A percentile compares a stretch with the other conserved stretches of the same genome.
phyloP scores from a whole-genome alignment of 2,888 invertebrate genomes.

The Pilophorus perplexus region DNA sequence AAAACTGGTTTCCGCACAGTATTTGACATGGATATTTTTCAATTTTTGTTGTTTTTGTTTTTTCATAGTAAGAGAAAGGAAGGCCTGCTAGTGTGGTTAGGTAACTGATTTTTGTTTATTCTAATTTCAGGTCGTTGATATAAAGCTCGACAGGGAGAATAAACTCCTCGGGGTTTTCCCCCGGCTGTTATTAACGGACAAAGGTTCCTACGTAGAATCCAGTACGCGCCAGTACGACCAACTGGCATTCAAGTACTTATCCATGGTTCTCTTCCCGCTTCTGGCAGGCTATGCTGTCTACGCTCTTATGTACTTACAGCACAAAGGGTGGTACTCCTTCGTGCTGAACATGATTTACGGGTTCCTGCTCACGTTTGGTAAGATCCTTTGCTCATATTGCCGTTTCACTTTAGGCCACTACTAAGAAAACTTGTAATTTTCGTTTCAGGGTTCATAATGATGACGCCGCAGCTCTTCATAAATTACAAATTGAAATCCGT shows the following conservation, averaged over 20 bases:
- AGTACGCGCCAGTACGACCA: constrained; percentile 92
- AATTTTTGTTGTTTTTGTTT: constrained; percentile 13
- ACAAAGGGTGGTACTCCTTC: constrained; percentile 99
- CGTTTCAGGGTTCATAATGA: constrained; percentile 94
- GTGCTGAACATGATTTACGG: constrained; percentile 95
- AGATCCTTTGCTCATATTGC: constrained; percentile 44
- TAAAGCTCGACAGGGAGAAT: constrained; percentile 71
- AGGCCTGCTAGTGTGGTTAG: too few relatives aligned
- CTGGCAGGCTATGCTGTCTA: constrained; percentile 91
- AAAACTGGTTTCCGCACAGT: too few relatives aligned
- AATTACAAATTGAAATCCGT: constrained; percentile 99
- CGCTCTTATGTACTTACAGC: constrained; percentile 91
- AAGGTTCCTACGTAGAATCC: constrained; percentile 94
- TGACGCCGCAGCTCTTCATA: constrained; percentile 99
- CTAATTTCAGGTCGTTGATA: constrained; percentile 68
- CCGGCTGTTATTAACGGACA: constrained; percentile 78
- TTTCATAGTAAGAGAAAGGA: constrained; percentile 13
- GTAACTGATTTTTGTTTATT: too few relatives aligned
- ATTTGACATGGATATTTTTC: too few relatives aligned
- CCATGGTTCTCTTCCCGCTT: constrained; percentile 93
- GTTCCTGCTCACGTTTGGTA: constrained; percentile 87
- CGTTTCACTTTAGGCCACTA: neutral
- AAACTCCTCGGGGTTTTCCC: constrained; percentile 77
- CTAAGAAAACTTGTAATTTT: too few relatives aligned
- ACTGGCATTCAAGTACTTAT: constrained; percentile 93